Percentiles rank a stretch among this genome's conserved stretches.
phyloP scores from a whole-genome alignment of 2,797 vertebrate species.

The Tamandua tetradactyla region DNA sequence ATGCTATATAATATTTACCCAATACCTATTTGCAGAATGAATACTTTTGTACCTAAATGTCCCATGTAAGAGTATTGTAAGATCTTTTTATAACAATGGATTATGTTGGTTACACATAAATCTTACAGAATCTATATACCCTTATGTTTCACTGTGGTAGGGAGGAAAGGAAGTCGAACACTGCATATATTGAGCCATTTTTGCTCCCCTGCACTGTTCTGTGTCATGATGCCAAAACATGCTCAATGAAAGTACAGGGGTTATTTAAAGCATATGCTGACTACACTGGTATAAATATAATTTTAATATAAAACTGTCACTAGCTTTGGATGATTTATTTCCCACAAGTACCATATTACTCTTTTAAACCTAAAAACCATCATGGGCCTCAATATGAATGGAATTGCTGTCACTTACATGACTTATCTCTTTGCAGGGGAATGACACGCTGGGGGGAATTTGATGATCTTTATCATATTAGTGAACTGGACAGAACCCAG shows the following conservation, averaged over 20 bases:
- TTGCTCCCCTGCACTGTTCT: not conserved
- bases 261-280: not conserved
- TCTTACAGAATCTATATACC: constrained; percentile 9
- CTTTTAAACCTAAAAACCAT: not conserved
- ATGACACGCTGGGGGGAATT: constrained; percentile 97
- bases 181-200: too few species aligned
- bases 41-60: not conserved
- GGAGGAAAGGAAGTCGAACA: too few species aligned
- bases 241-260: not conserved
- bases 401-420: not conserved
- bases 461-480: constrained; percentile 92
- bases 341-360: not conserved
- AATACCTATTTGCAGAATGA: not conserved
- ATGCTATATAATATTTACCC: not conserved
- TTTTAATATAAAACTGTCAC: constrained; percentile 17
- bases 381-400: not conserved
- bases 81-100: not conserved
- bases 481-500: constrained; percentile 87
- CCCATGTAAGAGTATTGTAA: not conserved
- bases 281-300: not conserved
- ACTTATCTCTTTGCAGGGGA: constrained; percentile 85
- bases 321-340: not conserved
- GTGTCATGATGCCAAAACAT: not conserved
- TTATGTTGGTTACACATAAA: not conserved
- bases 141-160: not conserved